These are phyloP conservation scores for Melanostoma mellinum DNA, from an alignment of 2,888 invertebrate genomes.

Conservation along the genomic window DNA sequence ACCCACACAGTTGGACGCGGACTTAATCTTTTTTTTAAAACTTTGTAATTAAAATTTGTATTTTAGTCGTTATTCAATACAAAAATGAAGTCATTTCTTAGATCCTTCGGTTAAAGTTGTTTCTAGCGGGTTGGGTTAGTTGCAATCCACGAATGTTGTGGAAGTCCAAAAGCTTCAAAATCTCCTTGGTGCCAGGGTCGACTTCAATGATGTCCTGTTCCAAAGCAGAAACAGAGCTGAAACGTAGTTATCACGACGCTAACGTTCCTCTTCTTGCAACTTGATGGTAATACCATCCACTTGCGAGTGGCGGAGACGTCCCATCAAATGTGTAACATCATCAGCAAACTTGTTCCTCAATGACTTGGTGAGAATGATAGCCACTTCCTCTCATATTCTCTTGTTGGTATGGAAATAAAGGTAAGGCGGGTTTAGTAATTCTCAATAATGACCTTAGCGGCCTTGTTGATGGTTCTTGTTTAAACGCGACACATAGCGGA, in stretches of 20 bases:
- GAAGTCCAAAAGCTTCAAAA: conserved; percentile 98
- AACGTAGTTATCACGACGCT: conserved; percentile 99
- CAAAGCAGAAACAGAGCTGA: conserved; percentile 97
- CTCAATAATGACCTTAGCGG: conserved; percentile 99
- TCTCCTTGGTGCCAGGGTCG: conserved; percentile 98
- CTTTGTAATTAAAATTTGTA: conserved; percentile 33
- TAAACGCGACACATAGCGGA: conserved; percentile 95
- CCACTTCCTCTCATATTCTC: conserved; percentile 99
- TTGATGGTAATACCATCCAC: conserved; percentile 99
- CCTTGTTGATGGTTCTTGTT: conserved; percentile 99
- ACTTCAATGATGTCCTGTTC: conserved; percentile 99
- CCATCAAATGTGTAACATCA: conserved; percentile 99
- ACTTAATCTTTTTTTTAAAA: neutral
- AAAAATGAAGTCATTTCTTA: conserved; percentile 77
- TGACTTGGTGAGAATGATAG: conserved; percentile 98
- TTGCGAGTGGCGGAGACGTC: conserved; percentile 97
- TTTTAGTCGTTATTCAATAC: conserved; percentile 52
- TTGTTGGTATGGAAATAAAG: conserved; percentile 99
- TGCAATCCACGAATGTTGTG: conserved; percentile 96
- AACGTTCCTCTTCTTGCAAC: conserved; percentile 99
- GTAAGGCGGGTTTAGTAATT: conserved; percentile 99
- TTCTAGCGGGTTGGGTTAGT: conserved; percentile 91
- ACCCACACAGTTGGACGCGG: neutral
- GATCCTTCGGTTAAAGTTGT: conserved; percentile 84
- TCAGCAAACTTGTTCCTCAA: conserved; percentile 99